Percentiles rank a stretch among this genome's conserved stretches.
phyloP scores from a whole-genome alignment of 2,113 vertebrate genomes.

The Oryzias woworae region DNA sequence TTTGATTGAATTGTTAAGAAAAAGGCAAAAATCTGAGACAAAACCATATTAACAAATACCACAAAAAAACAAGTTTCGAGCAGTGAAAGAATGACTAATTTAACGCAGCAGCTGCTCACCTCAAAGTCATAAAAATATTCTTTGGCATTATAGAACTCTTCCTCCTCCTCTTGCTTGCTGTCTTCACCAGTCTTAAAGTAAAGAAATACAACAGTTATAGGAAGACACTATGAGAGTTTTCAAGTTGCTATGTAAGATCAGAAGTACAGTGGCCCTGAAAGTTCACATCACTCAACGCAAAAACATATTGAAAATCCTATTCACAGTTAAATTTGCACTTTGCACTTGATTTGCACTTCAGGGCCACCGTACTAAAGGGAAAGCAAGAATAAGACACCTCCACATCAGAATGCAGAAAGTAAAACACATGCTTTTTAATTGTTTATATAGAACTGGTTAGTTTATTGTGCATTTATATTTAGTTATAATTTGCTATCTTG shows the following conservation, averaged over 20 bases:
- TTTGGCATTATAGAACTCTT: constrained; percentile 51
- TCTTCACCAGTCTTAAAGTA: constrained; percentile 40
- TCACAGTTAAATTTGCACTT: no score
- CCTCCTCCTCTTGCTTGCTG: constrained; percentile 27
- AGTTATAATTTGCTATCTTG: constrained; percentile 20
- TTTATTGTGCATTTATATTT: no score
- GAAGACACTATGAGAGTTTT: background rate
- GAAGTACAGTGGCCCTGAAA: no score
- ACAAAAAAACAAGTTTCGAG: constrained; percentile 23
- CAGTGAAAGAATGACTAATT: constrained; percentile 34
- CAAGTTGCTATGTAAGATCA: no score
- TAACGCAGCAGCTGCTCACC: constrained; percentile 50
- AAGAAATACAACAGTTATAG: constrained; percentile 18
- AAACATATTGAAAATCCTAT: no score
- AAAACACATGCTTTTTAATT: no score
- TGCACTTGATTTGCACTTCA: no score
- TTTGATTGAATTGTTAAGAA: constrained; percentile 46
- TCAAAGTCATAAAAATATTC: constrained; percentile 69
- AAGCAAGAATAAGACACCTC: no score
- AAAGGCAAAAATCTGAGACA: constrained; percentile 28
- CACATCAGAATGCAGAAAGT: no score
- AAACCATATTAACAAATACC: constrained; percentile 27
- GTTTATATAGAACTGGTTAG: no score
- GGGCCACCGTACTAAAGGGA: no score
- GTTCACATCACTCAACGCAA: no score